A percentile compares a stretch with the other conserved stretches of the same genome.
Evolutionary conservation across 2,888 invertebrate species (phyloP).

Genomic region (Corythucha ciliata): DNA sequence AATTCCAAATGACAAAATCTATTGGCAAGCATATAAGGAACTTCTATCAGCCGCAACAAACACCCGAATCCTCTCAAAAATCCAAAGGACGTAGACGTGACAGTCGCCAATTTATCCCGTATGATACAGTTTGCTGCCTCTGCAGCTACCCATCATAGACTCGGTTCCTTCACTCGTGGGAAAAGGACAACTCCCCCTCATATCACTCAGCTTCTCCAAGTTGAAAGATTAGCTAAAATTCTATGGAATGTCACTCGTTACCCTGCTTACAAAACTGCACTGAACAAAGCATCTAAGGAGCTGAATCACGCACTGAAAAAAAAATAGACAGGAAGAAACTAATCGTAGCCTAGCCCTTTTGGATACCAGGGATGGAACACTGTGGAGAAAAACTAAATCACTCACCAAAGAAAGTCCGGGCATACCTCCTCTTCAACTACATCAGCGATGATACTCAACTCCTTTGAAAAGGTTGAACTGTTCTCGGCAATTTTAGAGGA

Average conservation of each 20-base stretch:
- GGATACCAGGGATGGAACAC: no score
- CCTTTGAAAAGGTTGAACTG: no score
- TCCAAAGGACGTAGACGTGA: conserved; percentile 2
- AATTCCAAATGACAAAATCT: background rate
- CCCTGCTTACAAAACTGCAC: conserved; percentile 2
- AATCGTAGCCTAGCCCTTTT: no score
- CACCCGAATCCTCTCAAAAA: conserved; percentile 9
- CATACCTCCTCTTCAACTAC: no score
- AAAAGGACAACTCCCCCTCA: background rate
- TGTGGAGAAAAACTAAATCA: no score
- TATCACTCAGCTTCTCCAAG: background rate
- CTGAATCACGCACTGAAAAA: no score
- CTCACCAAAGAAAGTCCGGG: no score
- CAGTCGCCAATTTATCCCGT: conserved; percentile 2
- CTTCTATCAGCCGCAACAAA: conserved; percentile 1
- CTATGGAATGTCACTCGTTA: background rate
- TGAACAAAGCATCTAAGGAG: no score
- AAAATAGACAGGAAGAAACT: no score
- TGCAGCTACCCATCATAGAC: conserved; percentile 12
- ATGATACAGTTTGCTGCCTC: conserved; percentile 12
- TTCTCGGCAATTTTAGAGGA: no score
- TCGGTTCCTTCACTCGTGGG: no score
- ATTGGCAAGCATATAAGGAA: conserved; percentile 13
- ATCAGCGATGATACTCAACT: no score
- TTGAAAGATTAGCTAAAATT: conserved; percentile 1